Conservation (phyloP, 1,140 invertebrate species). For the Marisa cornuarietis region DNA sequence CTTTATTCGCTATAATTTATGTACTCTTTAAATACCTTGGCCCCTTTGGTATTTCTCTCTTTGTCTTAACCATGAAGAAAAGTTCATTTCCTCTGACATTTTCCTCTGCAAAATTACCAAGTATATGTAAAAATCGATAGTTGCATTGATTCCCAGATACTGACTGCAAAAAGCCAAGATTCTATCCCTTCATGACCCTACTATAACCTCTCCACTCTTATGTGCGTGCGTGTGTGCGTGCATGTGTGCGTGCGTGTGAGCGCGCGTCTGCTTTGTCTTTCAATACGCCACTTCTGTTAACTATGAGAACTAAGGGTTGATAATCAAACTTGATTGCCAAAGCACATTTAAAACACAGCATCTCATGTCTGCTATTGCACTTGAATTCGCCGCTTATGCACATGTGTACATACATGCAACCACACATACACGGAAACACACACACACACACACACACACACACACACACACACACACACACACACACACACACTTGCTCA, state of each 20-base stretch:
- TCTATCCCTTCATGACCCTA: too few species aligned
- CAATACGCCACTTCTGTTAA: background rate
- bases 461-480: slow-evolving; percentile 8
- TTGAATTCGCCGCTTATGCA: background rate
- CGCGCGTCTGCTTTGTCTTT: background rate
- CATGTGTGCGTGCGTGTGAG: background rate
- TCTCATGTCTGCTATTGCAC: background rate
- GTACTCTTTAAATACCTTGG: too few species aligned
- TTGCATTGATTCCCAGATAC: too few species aligned
- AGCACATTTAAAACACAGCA: background rate
- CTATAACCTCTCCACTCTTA: background rate
- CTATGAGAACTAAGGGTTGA: background rate
- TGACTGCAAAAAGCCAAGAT: too few species aligned
- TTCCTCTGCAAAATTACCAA: too few species aligned
- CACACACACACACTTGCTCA: slow-evolving; percentile 11
- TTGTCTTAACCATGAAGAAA: too few species aligned
- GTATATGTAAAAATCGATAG: too few species aligned
- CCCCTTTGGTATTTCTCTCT: too few species aligned
- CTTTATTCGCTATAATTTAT: too few species aligned
- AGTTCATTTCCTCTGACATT: too few species aligned
- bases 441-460: slow-evolving; percentile 17
- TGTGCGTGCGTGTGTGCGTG: background rate
- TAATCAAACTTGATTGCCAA: background rate
- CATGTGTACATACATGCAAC: background rate
- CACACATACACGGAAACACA: slow-evolving; percentile 4